phyloP scores from a whole-genome alignment of 2,888 invertebrate species.

The Eutolmus rufibarbis region DNA sequence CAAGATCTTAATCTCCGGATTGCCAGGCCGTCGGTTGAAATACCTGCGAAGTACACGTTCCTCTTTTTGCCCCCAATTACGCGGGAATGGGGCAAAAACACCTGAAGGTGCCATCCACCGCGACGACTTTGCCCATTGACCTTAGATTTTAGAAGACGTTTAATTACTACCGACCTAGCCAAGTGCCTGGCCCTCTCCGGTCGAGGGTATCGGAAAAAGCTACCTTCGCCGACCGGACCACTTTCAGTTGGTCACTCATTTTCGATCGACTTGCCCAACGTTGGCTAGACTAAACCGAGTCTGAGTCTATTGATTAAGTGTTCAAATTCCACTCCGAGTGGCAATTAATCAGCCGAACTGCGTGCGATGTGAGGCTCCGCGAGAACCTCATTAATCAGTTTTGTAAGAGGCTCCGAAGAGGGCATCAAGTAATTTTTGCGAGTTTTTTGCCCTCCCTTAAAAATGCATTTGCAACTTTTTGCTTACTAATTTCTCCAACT shows the following conservation, averaged over 20 bases:
- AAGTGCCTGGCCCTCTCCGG: background rate
- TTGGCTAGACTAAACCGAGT: background rate
- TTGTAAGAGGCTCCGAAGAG: background rate
- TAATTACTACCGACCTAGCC: background rate
- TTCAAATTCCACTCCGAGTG: background rate
- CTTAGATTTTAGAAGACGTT: background rate
- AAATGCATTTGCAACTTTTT: background rate
- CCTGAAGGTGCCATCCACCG: background rate
- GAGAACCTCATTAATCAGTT: background rate
- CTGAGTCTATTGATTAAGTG: background rate
- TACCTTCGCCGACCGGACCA: background rate
- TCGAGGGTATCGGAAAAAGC: background rate
- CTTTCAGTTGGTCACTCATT: background rate
- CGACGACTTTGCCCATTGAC: conserved; percentile 7
- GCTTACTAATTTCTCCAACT: background rate
- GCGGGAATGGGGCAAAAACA: background rate
- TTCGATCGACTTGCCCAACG: background rate
- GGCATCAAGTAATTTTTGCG: background rate
- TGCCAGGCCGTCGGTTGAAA: background rate
- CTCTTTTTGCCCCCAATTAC: background rate
- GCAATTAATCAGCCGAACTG: background rate
- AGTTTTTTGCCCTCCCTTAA: background rate
- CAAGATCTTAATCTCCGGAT: background rate
- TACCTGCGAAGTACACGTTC: background rate
- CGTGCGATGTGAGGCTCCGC: background rate